These are phyloP conservation scores for Heliconius charithonia DNA, from an alignment of 2,888 invertebrate genomes.

Conservation along the genomic window DNA sequence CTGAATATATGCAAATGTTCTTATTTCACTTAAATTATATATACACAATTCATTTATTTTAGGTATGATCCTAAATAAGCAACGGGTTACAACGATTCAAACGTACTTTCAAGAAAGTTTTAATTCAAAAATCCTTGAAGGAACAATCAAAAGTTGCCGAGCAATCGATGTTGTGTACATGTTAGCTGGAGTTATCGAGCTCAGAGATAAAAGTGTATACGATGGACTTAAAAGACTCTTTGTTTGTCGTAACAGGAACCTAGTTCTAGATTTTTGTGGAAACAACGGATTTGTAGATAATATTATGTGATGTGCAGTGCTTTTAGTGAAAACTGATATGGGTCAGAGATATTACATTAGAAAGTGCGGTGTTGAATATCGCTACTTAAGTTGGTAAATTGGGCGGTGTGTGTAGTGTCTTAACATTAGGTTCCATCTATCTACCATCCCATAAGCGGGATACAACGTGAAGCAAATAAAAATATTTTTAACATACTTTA, in stretches of 20 bases:
- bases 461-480: neutral
- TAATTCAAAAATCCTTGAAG: constrained; percentile 23
- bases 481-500: neutral
- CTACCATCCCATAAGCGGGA: neutral
- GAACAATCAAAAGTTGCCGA: constrained; percentile 39
- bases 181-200: constrained; percentile 40
- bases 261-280: constrained; percentile 16
- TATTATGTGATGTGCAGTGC: neutral
- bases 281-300: neutral
- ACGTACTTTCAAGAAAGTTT: constrained; percentile 13
- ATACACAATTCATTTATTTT: constrained; percentile 14
- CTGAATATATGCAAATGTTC: neutral
- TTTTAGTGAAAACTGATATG: constrained; percentile 3
- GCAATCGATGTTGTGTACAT: constrained; percentile 39
- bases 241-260: constrained; percentile 18
- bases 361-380: neutral
- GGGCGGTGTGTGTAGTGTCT: neutral
- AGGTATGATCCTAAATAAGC: constrained; percentile 23
- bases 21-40: neutral
- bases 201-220: constrained; percentile 38
- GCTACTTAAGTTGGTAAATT: neutral
- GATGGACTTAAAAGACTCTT: constrained; percentile 22
- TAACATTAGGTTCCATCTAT: neutral
- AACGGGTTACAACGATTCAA: neutral
- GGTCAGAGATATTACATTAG: neutral